Evolutionary conservation across 2,888 invertebrate genomes (phyloP), one percentile per base, ranked within the genome.

Genomic region (Melieria omissa): DNA sequence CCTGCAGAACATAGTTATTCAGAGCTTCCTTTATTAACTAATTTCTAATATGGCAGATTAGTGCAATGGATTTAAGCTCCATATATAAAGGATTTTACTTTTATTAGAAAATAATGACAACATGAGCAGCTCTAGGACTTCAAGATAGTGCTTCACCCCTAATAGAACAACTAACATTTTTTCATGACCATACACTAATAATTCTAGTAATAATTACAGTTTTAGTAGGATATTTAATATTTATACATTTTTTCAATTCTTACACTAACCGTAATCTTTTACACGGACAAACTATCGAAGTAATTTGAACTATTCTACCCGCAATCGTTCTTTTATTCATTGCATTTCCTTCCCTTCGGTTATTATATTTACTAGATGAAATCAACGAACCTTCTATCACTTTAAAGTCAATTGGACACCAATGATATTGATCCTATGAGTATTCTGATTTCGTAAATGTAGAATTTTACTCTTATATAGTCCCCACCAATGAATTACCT

Each of bases 401-500:
- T 0, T 80, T 92, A 85, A 91, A 92, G 88, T 85, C 89, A 45
- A 90, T 91, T 85, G 91, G 91, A 0, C 90, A 91, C 82, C 91
- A 91, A 89, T 91, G 91, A 89, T 91, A 90, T 74, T 91, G 90
- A 90, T 89, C 88, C 1, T 92, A 92, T 88, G 91, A 91, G 89
- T 91, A 91, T 79, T 89, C 90, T 65, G 90, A 91, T 82, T 91
- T 91, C 82, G 80, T 86, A 80, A 86, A 88, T 82, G 86, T 90
- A 82, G 88, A 89, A 88, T 91, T 91, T 88, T 89, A 91, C 76
- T 91, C 90, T 6, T 91, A 89, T 84, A 91, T 91, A 89, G 88
- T 89, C 12, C 88, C 89, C 69, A 84, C 85, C 49, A 83, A 85
- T 78, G 84, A 88, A 82, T 74, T 88, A 82, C 75, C 79, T 10